phyloP scores from a whole-genome alignment of 1,140 invertebrate species.

The Neuroterus valhalla region DNA sequence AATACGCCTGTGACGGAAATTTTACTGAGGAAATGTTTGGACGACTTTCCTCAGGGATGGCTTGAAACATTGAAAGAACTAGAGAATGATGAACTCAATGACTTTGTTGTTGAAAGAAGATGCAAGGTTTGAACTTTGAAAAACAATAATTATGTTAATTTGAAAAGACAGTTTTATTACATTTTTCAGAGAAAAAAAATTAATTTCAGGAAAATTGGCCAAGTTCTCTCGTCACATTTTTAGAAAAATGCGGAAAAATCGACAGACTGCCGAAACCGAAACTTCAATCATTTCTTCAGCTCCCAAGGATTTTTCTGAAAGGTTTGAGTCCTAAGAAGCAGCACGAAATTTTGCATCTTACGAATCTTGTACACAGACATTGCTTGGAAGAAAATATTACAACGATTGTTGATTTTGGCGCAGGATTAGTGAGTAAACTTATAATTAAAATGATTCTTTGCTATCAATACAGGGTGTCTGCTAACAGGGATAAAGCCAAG shows the following conservation, averaged over 20 bases:
- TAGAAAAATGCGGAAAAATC: constrained; percentile 63
- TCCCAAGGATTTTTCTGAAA: constrained; percentile 64
- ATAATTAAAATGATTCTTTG: constrained; percentile 31
- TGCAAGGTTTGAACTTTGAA: constrained; percentile 52
- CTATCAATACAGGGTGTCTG: no score
- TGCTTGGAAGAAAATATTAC: constrained; percentile 74
- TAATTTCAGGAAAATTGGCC: constrained; percentile 68
- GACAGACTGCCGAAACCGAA: constrained; percentile 54
- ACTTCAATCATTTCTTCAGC: constrained; percentile 33
- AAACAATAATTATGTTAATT: no score
- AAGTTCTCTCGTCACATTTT: constrained; percentile 68
- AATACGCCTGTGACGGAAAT: constrained; percentile 81
- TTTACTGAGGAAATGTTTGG: constrained; percentile 75
- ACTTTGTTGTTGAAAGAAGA: constrained; percentile 62
- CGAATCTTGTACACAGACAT: constrained; percentile 76
- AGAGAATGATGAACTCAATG: constrained; percentile 72
- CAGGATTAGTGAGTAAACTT: constrained; percentile 79
- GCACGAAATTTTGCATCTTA: constrained; percentile 81
- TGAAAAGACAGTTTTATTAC: no score
- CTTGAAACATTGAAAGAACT: constrained; percentile 68
- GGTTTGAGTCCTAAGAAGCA: constrained; percentile 80
- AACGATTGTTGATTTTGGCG: constrained; percentile 87
- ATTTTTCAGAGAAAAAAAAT: constrained; percentile 26
- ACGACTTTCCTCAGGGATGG: constrained; percentile 77
- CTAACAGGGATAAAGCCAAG: no score